A percentile compares a stretch with the other conserved stretches of the same genome.
Conservation (phyloP, 2,888 invertebrate species). For the Chloroclysta siterata region DNA sequence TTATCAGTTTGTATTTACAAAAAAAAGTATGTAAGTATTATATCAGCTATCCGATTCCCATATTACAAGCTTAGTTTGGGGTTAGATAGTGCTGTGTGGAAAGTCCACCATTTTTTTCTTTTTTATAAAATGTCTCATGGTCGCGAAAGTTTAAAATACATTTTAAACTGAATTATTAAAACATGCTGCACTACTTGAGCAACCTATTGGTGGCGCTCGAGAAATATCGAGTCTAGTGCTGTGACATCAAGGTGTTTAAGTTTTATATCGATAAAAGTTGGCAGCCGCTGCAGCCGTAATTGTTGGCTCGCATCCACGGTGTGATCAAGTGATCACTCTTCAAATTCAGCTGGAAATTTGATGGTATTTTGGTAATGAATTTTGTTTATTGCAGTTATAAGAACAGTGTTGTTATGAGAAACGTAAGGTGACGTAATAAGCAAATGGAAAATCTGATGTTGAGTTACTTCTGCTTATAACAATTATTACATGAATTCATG, state of each 20-base stretch:
- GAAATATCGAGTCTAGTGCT: conserved; percentile 35
- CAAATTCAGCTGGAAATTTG: conserved; percentile 22
- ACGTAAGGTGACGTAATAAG: too few relatives aligned
- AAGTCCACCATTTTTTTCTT: too few relatives aligned
- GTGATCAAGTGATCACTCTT: conserved; percentile 37
- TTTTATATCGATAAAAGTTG: conserved; percentile 41
- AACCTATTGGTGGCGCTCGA: conserved; percentile 24
- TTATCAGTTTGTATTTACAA: too few relatives aligned
- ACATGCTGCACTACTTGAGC: conserved; percentile 21
- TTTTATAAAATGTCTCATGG: too few relatives aligned
- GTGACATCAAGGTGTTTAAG: conserved; percentile 30
- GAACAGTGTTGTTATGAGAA: background rate
- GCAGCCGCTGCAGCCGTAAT: conserved; percentile 33
- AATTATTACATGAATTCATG: too few relatives aligned
- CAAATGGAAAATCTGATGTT: too few relatives aligned
- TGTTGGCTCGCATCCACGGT: conserved; percentile 35
- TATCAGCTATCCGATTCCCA: too few relatives aligned
- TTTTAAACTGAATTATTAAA: background rate
- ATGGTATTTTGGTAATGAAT: conserved; percentile 33
- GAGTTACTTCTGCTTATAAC: too few relatives aligned
- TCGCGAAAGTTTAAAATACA: too few relatives aligned
- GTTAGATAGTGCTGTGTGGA: too few relatives aligned
- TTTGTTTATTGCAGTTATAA: background rate
- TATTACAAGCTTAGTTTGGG: too few relatives aligned
- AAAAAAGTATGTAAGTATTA: too few relatives aligned